Conservation (phyloP, 1,140 invertebrate genomes). For the Chionoecetes opilio region DNA sequence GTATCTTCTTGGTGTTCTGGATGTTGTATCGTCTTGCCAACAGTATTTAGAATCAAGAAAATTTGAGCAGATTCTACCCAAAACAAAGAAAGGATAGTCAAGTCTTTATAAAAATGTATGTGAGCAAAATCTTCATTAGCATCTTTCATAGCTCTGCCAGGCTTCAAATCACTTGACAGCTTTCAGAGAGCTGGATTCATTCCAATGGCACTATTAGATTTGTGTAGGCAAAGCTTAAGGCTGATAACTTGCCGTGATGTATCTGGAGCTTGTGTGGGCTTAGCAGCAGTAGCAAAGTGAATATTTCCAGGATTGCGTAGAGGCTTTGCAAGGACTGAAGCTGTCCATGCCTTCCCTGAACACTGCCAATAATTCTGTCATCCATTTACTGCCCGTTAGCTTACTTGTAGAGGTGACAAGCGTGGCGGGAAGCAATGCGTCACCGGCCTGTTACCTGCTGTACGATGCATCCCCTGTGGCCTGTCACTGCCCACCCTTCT, state of each 20-base stretch:
- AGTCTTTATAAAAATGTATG: neutral
- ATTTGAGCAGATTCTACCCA: neutral
- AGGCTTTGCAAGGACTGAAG: conserved; percentile 27
- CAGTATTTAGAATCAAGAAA: neutral
- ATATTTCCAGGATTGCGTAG: neutral
- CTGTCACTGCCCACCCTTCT: no score
- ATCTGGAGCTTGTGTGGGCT: neutral
- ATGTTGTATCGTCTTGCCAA: neutral
- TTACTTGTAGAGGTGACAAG: neutral
- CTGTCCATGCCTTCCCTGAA: neutral
- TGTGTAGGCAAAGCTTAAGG: neutral
- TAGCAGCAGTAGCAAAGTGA: neutral
- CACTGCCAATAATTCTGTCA: neutral
- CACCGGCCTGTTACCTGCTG: neutral
- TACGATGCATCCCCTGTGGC: neutral
- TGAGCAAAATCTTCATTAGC: neutral
- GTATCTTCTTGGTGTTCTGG: neutral
- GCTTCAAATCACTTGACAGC: neutral
- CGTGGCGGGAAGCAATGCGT: neutral
- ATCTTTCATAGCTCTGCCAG: neutral
- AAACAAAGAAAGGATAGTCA: neutral
- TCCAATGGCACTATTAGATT: neutral
- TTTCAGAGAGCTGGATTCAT: neutral
- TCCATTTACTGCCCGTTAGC: neutral
- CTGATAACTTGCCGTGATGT: neutral